Base-by-base conservation (phyloP, 2,888 invertebrate genomes). In the Drosophila diplacantha region DNA sequence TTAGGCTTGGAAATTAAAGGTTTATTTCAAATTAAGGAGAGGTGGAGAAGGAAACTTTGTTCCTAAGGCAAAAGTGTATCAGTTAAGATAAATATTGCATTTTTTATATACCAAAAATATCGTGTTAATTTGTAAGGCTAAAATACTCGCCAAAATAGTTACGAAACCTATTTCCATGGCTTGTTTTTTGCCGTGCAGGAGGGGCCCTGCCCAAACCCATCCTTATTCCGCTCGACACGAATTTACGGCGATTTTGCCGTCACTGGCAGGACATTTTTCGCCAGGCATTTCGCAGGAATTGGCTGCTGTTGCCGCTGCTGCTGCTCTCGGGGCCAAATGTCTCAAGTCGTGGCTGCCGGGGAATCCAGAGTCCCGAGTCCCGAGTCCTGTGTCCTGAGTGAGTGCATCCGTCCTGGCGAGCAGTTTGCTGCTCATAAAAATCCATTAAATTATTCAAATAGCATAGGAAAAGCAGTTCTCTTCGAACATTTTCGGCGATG, bases 381-480 rank as follows among this genome's bases (percentile, higher is more conserved):
- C 3, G 37, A 38, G 51, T 54, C 38, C 37, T 31, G 61, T 53
- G 58, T 55, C 34, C 35, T 39, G 53, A 61, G 46, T 46, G 50
- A 73, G 72, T 73, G 77, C 76, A 74, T 74, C 59, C 60, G 49
- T 61, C 75, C 77, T 69, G 78, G 62, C 63, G 66, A 73, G 75
- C 77, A 74, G 82, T 83, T 83, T 83, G 81, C 83, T 82, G 83
- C 84, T 77, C 84, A 84, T 84, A 84, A 82, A 83, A 82, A 84
- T 84, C 81, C 81, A 84, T 83, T 83, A 84, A 83, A 83, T 83
- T 84, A 83, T 83, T 83, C 77, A 84, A 84, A 83, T 78, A 74
- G 81, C 81, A 75, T 75, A 68, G 75, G 76, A 54, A 78, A 74
- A 74, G 73, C 73, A 58, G 72, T 65, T 72, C 72, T 58, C 32